Evolutionary conservation across 2,113 vertebrate genomes (phyloP), one percentile per base, ranked within the genome.

Genomic region (mouse (Mus musculus)): DNA sequence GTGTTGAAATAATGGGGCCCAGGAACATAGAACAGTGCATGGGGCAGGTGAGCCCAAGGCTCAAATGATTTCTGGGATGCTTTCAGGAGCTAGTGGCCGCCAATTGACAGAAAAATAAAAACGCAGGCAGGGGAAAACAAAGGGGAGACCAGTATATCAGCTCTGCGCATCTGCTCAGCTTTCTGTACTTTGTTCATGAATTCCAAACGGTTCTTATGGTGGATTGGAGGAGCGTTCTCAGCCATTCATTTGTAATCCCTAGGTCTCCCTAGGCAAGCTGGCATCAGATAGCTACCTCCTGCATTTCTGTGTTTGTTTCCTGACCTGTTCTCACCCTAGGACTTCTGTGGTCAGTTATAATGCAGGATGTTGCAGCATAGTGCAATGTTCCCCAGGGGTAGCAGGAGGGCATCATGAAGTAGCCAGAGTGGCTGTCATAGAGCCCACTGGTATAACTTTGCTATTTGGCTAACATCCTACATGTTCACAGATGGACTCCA

Each of bases 221-320:
- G 22, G 91, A 39, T 14, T 49, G 54, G n/a, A 71, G 94, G 56
- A 36, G 54, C 36, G 88, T 92, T 82, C 30, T 84, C 5, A 76
- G 36, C 1, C 76, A 28, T 90, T 96, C 71, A 59, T 94, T 88
- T 78, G 69, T 20, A 42, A 42, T 42, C 42, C 42, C 42, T 16
- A 84, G 17, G n/a, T 95, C 26, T 93, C 11, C n/a, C 80, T 73
- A 59, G 73, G 39, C 75, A 76, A 95, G 26, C 63, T 94, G 69
- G 54, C 86, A 49, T 56, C 63, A 75, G 69, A 56, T n/a, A n/a
- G 13, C 49, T 96, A 4, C 56, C 36, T 87, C 88, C 88, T 89
- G 36, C 22, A 42, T 69, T 76, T 88, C 26, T 54, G 20, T 61
- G 10, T 73, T 46, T 93, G 11, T 84, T 92, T 92, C 87, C 75